Conservation (phyloP, 2,888 invertebrate species). For the Oxyteleia sp. region DNA sequence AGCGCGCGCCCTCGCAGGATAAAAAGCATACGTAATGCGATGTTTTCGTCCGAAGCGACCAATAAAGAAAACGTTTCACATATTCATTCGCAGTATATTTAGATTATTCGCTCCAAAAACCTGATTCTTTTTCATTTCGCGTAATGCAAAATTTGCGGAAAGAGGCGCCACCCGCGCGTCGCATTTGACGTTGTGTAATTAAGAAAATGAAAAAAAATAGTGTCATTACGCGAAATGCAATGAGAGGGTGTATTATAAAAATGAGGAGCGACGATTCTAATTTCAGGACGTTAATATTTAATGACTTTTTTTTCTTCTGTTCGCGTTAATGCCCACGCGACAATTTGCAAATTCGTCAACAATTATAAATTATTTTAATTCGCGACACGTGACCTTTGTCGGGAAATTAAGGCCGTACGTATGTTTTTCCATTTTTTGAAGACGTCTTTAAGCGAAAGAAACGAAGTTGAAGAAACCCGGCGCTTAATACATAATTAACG, state of each 20-base stretch:
- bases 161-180: slow-evolving; percentile 28
- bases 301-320: slow-evolving; percentile 35
- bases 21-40: slow-evolving; percentile 56
- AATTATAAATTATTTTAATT: slow-evolving; percentile 58
- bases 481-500: slow-evolving; percentile 81
- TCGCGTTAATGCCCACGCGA: background rate
- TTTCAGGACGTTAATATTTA: slow-evolving; percentile 52
- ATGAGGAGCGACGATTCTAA: slow-evolving; percentile 26
- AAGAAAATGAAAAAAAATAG: slow-evolving; percentile 58
- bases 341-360: slow-evolving; percentile 26
- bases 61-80: slow-evolving; percentile 46
- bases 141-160: slow-evolving; percentile 21
- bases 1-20: slow-evolving; percentile 44
- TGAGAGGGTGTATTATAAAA: slow-evolving; percentile 35
- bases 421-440: slow-evolving; percentile 22
- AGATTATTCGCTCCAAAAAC: slow-evolving; percentile 52
- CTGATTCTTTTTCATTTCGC: slow-evolving; percentile 35
- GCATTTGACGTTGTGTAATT: slow-evolving; percentile 57
- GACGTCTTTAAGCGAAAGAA: slow-evolving; percentile 38
- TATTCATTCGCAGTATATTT: slow-evolving; percentile 46
- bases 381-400: slow-evolving; percentile 49
- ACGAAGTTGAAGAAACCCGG: slow-evolving; percentile 69
- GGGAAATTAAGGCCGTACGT: background rate
- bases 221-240: slow-evolving; percentile 47
- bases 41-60: slow-evolving; percentile 48